Evolutionary conservation across 2,113 vertebrate genomes (phyloP), one percentile per base, ranked within the genome.

Genomic region (Monarcha castaneiventris): DNA sequence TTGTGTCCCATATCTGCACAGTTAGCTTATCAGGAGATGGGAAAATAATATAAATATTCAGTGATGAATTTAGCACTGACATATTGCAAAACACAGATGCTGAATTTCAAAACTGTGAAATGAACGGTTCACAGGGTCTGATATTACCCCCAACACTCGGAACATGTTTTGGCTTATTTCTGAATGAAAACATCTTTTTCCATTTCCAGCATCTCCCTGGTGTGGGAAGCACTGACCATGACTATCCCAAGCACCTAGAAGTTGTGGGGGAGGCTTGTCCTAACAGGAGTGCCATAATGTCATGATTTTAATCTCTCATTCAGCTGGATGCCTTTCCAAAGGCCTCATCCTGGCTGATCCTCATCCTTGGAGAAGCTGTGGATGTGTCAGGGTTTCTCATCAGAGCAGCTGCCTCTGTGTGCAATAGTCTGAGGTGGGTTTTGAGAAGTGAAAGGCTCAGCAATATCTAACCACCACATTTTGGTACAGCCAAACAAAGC

Each of bases 41-140:
- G 68, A 67, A 88, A 90, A 83, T 83, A 69, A 92, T 46, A 62
- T 23, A 66, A 94, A 90, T 93, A 86, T 58, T 93, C 63, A 84
- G 75, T 35, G 46, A 41, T 87, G 22, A 61, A 37, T 83, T 85
- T 91, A 68, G 49, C 71, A 56, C 25, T 69, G 86, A 44, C 84
- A 72, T 29, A 74, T 25, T 92, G 67, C 66, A 85, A 82, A 90
- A 90, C 75, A 85, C 75, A 67, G 83, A 90, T 49, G 73, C 71
- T 71, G 72, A 77, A 39, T 86, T 91, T 86, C 75, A 83, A 63
- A 95, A 46, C 90, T 67, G 51, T 81, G 71, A 93, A 91, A 79
- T 26, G 62, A 76, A 72, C 2, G 4, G 43, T 80, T 93, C 48
- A 30, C 63, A 69, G 51, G 58, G 49, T 91, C 79, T 86, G 79